Evolutionary conservation across 1,140 invertebrate genomes (phyloP).

Genomic region (Drosophila eugracilis): DNA sequence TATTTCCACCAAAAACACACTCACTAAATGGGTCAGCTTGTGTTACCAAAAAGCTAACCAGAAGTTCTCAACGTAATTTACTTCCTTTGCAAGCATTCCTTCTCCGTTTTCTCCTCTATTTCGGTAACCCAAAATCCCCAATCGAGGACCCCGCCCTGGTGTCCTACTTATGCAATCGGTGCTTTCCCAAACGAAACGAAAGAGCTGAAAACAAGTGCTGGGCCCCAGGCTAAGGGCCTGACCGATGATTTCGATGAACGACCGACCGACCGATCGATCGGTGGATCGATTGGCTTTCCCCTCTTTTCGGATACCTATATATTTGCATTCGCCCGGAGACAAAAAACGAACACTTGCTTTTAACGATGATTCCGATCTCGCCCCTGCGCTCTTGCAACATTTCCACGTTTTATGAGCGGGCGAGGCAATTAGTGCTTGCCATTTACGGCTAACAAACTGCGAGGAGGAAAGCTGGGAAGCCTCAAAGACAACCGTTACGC

Average conservation of each 20-base stretch:
- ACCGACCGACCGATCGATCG: constrained; percentile 13
- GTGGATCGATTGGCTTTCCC: constrained; percentile 37
- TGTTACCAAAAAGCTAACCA: background rate
- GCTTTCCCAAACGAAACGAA: constrained; percentile 31
- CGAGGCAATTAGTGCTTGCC: constrained; percentile 35
- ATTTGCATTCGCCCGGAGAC: constrained; percentile 28
- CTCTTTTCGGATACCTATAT: constrained; percentile 20
- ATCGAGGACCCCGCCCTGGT: constrained; percentile 38
- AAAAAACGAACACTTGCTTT: constrained; percentile 35
- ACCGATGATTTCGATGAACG: constrained; percentile 32
- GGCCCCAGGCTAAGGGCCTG: constrained; percentile 31
- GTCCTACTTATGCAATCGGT: constrained; percentile 44
- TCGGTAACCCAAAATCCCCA: constrained; percentile 34
- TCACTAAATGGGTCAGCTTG: constrained; percentile 25
- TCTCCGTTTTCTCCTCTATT: constrained; percentile 9
- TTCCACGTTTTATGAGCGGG: constrained; percentile 27
- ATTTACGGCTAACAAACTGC: constrained; percentile 10
- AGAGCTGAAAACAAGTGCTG: constrained; percentile 20
- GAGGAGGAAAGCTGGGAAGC: background rate
- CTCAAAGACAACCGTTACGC: constrained; percentile 30
- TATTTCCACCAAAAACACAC: constrained; percentile 21
- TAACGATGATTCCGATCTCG: constrained; percentile 28
- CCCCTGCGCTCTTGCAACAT: constrained; percentile 19
- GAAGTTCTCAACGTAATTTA: constrained; percentile 32
- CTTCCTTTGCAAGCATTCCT: constrained; percentile 5